Evolutionary conservation across 2,113 vertebrate genomes (phyloP).

Genomic region (Phocoena phocoena): DNA sequence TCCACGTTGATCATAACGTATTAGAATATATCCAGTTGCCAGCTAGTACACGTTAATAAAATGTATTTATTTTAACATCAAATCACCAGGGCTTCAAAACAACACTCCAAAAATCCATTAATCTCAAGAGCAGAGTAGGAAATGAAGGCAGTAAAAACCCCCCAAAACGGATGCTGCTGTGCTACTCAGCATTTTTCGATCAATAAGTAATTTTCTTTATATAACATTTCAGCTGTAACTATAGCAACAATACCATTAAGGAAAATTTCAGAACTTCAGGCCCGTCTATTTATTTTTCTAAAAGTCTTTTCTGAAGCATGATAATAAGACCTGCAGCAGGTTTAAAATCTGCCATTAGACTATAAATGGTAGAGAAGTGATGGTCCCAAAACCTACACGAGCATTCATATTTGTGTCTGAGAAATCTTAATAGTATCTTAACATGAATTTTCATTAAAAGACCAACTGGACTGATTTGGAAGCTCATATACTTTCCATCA

Average conservation of each 20-base stretch:
- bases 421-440: neutral
- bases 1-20: neutral
- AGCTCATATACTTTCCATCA: neutral
- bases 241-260: constrained; percentile 67
- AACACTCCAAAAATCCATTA: constrained; percentile 55
- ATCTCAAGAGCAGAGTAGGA: constrained; percentile 45
- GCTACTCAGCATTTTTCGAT: constrained; percentile 64
- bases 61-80: constrained; percentile 43
- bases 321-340: constrained; percentile 28
- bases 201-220: constrained; percentile 73
- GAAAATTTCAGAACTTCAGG: constrained; percentile 51
- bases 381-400: neutral
- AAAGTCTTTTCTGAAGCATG: constrained; percentile 40
- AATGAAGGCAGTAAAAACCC: constrained; percentile 39
- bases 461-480: neutral
- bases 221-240: constrained; percentile 64
- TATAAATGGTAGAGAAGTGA: neutral
- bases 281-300: constrained; percentile 54
- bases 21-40: neutral
- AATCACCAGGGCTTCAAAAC: constrained; percentile 52
- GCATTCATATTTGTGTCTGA: neutral
- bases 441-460: constrained; percentile 19
- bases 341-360: neutral
- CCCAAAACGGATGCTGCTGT: constrained; percentile 25
- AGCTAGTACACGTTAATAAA: constrained; percentile 35